These are phyloP conservation scores for Oreohelix idahoensis DNA, from an alignment of 1,140 invertebrate genomes.

Conservation along the genomic window DNA sequence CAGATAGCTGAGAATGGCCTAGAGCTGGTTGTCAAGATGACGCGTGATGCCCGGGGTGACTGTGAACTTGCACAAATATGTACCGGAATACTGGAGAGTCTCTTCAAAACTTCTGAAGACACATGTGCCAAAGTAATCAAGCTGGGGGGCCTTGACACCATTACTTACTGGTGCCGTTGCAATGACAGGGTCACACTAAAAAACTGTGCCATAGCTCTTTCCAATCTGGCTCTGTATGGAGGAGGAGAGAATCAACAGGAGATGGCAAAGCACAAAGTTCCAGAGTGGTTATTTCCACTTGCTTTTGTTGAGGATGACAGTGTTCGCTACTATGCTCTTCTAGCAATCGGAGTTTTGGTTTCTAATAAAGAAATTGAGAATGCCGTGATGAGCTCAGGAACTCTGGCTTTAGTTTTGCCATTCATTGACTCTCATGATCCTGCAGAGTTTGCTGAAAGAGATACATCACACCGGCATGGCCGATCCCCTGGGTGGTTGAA, in stretches of 20 bases:
- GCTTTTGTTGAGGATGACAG: constrained; percentile 96
- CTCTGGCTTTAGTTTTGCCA: constrained; percentile 94
- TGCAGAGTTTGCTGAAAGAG: constrained; percentile 92
- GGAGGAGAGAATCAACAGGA: constrained; percentile 97
- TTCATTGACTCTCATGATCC: constrained; percentile 96
- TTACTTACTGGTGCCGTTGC: constrained; percentile 94
- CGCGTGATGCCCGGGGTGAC: constrained; percentile 78
- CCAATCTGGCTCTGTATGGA: constrained; percentile 96
- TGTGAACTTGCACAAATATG: constrained; percentile 90
- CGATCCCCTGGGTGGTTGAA: constrained; percentile 97
- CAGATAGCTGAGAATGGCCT: constrained; percentile 94
- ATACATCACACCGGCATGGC: constrained; percentile 91
- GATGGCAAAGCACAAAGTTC: constrained; percentile 92
- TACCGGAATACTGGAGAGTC: constrained; percentile 94
- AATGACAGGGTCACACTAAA: constrained; percentile 88
- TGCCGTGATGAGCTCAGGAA: constrained; percentile 94
- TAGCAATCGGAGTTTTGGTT: constrained; percentile 96
- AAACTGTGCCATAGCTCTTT: constrained; percentile 95
- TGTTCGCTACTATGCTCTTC: constrained; percentile 94
- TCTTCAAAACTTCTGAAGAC: constrained; percentile 95
- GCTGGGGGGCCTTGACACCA: constrained; percentile 78
- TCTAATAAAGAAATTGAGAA: constrained; percentile 99
- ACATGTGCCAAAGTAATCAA: constrained; percentile 82
- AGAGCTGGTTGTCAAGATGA: constrained; percentile 86
- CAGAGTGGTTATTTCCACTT: constrained; percentile 97